A percentile compares a stretch with the other conserved stretches of the same genome.
phyloP scores from a whole-genome alignment of 1,140 invertebrate genomes.

The Drosophila pseudoobscura region DNA sequence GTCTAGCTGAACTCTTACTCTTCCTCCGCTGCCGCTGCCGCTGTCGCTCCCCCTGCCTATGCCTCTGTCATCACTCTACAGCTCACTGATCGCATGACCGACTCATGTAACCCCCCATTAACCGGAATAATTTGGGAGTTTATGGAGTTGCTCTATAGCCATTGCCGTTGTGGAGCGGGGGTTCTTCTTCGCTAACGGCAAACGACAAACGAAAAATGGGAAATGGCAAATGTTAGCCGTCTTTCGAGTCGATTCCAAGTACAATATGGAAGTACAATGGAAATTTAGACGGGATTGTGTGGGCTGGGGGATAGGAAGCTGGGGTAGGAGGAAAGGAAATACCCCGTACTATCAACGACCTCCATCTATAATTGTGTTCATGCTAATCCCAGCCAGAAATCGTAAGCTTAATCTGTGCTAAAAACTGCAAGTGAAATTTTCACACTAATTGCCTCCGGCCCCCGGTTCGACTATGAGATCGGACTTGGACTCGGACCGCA shows the following conservation, averaged over 20 bases:
- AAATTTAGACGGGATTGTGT: slow-evolving; percentile 23
- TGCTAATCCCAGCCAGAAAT: slow-evolving; percentile 70
- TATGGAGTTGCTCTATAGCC: slow-evolving; percentile 3
- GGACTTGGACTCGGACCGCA: not conserved
- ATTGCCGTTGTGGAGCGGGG: not conserved
- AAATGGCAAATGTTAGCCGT: slow-evolving; percentile 53
- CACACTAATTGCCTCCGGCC: slow-evolving; percentile 70
- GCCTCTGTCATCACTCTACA: not conserved
- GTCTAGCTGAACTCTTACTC: slow-evolving; percentile 18
- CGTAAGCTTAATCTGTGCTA: slow-evolving; percentile 53
- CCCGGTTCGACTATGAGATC: not conserved
- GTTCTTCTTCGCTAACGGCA: slow-evolving; percentile 30
- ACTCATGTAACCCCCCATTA: slow-evolving; percentile 53
- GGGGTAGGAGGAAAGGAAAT: not conserved
- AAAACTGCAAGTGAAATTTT: slow-evolving; percentile 81
- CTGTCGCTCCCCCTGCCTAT: no score
- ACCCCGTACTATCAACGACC: slow-evolving; percentile 54
- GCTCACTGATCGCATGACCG: slow-evolving; percentile 44
- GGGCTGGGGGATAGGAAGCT: slow-evolving; percentile 6
- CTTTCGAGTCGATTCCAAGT: slow-evolving; percentile 34
- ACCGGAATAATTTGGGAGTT: slow-evolving; percentile 44
- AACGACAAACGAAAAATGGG: no score
- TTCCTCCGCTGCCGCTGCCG: not conserved
- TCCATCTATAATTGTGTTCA: slow-evolving; percentile 78
- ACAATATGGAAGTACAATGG: slow-evolving; percentile 23